These are phyloP conservation scores for Dicrurus megarhynchus DNA, from an alignment of 2,113 vertebrate species.

Conservation along the genomic window DNA sequence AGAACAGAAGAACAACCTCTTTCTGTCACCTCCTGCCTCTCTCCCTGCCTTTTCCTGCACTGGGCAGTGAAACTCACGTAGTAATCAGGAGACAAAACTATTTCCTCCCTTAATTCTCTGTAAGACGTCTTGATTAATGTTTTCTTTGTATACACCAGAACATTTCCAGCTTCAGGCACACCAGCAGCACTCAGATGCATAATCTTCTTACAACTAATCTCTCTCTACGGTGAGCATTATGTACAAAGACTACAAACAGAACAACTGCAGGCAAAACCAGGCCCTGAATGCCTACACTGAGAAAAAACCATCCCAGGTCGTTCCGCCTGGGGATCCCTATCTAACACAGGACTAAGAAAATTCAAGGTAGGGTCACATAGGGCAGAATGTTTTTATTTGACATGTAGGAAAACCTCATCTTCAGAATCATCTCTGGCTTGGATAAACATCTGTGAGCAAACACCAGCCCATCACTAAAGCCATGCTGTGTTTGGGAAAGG, in stretches of 20 bases:
- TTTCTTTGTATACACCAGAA: constrained; percentile 19
- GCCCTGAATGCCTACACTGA: not conserved
- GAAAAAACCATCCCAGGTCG: not conserved
- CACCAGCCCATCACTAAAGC: not conserved
- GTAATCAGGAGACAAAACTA: constrained; percentile 11
- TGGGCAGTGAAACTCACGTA: not conserved
- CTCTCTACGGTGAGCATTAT: not conserved
- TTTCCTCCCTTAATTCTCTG: constrained; percentile 21
- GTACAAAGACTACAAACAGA: not conserved
- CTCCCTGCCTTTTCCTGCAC: not conserved
- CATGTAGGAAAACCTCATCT: not conserved
- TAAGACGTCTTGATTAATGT: constrained; percentile 36
- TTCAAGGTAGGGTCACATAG: not conserved
- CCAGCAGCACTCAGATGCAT: not conserved
- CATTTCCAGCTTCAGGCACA: not conserved
- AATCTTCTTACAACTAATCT: constrained; percentile 34
- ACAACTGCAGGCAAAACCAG: not conserved
- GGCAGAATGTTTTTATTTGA: not conserved
- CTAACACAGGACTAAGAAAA: not conserved
- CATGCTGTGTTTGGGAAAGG: not conserved
- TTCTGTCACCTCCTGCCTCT: not conserved
- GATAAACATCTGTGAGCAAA: not conserved
- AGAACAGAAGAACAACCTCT: not conserved
- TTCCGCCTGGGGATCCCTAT: not conserved
- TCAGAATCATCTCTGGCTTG: not conserved